A percentile compares a stretch with the other conserved stretches of the same genome.
These are phyloP conservation scores for Idris sp. DNA, from an alignment of 1,140 invertebrate species.

Conservation along the genomic window DNA sequence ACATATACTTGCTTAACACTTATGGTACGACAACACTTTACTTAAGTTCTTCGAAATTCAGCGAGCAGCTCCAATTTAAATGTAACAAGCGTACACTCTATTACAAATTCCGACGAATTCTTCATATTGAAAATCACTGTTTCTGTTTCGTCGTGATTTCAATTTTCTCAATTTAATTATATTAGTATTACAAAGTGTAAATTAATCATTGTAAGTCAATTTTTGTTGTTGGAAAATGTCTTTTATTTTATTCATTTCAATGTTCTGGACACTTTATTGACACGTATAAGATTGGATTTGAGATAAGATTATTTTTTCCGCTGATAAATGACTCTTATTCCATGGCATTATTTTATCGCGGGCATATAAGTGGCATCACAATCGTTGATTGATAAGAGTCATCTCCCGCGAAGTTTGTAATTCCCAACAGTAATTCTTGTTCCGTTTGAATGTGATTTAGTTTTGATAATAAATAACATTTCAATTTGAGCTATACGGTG, in stretches of 20 bases:
- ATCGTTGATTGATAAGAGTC: slow-evolving; percentile 30
- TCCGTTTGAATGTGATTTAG: too few relatives aligned
- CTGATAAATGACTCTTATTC: slow-evolving; percentile 39
- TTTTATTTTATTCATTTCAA: slow-evolving; percentile 51
- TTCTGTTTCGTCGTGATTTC: too few relatives aligned
- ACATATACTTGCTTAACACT: slow-evolving; percentile 57
- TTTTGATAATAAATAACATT: too few relatives aligned
- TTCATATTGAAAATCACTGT: slow-evolving; percentile 30
- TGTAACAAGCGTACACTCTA: slow-evolving; percentile 51
- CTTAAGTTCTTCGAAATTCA: slow-evolving; percentile 52
- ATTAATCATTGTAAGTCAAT: too few relatives aligned
- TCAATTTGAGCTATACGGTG: too few relatives aligned
- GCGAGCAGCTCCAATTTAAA: slow-evolving; percentile 55
- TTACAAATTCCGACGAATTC: slow-evolving; percentile 41
- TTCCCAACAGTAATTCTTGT: slow-evolving; percentile 10
- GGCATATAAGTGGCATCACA: slow-evolving; percentile 13
- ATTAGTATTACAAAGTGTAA: too few relatives aligned
- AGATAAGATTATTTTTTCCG: slow-evolving; percentile 44
- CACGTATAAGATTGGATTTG: slow-evolving; percentile 38
- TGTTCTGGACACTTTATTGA: slow-evolving; percentile 40
- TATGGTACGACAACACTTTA: slow-evolving; percentile 52
- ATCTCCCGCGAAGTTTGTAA: slow-evolving; percentile 42
- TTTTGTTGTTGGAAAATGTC: too few relatives aligned
- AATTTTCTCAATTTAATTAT: slow-evolving; percentile 1
- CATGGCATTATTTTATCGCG: slow-evolving; percentile 38